Evolutionary conservation across 2,888 invertebrate genomes (phyloP), one percentile per base, ranked within the genome.

Genomic region (Cerceris ruficornis): DNA sequence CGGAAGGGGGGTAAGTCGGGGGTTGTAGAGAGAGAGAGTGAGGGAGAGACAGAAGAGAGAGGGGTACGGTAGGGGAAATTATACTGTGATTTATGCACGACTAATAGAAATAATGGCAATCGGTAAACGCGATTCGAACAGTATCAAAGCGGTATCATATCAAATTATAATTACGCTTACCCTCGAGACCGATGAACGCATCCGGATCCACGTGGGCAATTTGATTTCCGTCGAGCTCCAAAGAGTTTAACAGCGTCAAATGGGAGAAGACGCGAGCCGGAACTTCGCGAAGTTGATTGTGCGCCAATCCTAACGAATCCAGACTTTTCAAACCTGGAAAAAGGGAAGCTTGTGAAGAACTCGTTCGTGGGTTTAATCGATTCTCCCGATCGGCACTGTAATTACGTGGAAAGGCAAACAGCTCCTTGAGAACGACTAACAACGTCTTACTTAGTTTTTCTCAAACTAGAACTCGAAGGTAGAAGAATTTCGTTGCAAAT

Each of bases 171-270:
- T 75, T 77, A 69, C 75, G 86, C 92, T 93, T 93, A 97, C 98
- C 97, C 95, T 98, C 97, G 66, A 98, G 94, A 83, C 98, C 98
- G 77, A 95, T 94, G 90, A 98, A 98, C 41, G 98, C 98, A 85
- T 96, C 96, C 76, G 96, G 96, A 91, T 98, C 96, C 86, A 98
- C 95, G 86, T 95, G 94, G 84, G 94, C 95, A 84, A 98, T 98
- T 88, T 94, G 94, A 93, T 98, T 98, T 74, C 97, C 97, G 90
- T 98, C 98, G 86, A 98, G 93, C 93, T 98, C 98, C 90, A 98
- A 93, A 6, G 97, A 97, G 93, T 97, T 98, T 70, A 98, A 94
- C 87, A 96, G 94, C 28, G 94, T 95, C 87, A 98, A 93, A 91
- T 97, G 96, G 2, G 96, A 95, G 93, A 98, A 98, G 65, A 97